These are phyloP conservation scores for Pantherophis vulpinus DNA, from an alignment of 2,797 vertebrate genomes.

Conservation along the genomic window DNA sequence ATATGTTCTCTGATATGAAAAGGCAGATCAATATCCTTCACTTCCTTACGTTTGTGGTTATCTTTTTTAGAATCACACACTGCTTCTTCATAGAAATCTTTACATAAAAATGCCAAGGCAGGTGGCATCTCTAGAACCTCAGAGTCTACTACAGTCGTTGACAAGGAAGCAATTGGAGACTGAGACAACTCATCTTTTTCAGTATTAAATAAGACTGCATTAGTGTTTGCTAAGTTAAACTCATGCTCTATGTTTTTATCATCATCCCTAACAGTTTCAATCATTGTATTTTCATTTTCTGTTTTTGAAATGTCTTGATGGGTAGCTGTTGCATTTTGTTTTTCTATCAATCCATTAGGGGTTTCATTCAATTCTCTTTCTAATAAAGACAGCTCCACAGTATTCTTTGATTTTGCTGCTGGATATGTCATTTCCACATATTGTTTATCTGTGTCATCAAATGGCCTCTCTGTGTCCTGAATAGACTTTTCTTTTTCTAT, in stretches of 20 bases:
- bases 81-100: constrained; percentile 88
- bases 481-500: constrained; percentile 57
- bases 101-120: constrained; percentile 89
- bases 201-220: constrained; percentile 78
- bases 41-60: constrained; percentile 79
- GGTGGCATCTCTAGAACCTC: constrained; percentile 88
- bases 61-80: constrained; percentile 77
- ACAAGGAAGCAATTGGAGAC: constrained; percentile 81
- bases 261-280: constrained; percentile 46
- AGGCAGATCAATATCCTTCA: constrained; percentile 77
- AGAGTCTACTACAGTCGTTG: constrained; percentile 81
- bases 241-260: constrained; percentile 46
- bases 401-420: constrained; percentile 68
- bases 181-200: constrained; percentile 84
- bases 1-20: constrained; percentile 83
- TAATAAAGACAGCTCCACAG: constrained; percentile 77
- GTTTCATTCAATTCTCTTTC: constrained; percentile 84
- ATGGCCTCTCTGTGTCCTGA: constrained; percentile 49
- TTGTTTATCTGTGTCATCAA: constrained; percentile 44
- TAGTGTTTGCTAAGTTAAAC: constrained; percentile 69
- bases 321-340: constrained; percentile 36
- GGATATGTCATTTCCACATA: constrained; percentile 44
- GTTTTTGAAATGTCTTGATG: constrained; percentile 35
- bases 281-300: constrained; percentile 47
- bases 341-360: constrained; percentile 78